These are phyloP conservation scores for Acronicta aceris DNA, from an alignment of 2,888 invertebrate genomes.

Conservation along the genomic window DNA sequence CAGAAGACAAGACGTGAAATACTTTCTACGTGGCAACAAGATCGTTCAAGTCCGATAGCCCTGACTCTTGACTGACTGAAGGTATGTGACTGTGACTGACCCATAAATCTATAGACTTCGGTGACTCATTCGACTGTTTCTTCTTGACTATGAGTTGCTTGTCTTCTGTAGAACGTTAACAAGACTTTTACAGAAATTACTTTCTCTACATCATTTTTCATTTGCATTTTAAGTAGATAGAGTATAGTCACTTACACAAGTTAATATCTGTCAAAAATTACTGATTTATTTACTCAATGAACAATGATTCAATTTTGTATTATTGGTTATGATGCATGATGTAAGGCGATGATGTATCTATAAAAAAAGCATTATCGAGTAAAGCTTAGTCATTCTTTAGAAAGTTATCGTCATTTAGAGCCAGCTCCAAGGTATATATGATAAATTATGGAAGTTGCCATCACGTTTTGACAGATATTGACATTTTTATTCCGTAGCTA, in stretches of 20 bases:
- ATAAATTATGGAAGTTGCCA: slow-evolving; percentile 15
- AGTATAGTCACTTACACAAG: slow-evolving; percentile 18
- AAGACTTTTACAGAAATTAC: slow-evolving; percentile 60
- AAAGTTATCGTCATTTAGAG: slow-evolving; percentile 13
- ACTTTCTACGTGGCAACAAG: slow-evolving; percentile 85
- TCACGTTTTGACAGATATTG: slow-evolving; percentile 43
- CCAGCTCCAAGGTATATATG: background rate
- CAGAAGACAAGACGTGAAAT: slow-evolving; percentile 82
- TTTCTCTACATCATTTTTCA: slow-evolving; percentile 39
- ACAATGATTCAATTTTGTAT: too few relatives aligned
- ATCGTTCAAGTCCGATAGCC: slow-evolving; percentile 83
- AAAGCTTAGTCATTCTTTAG: slow-evolving; percentile 10
- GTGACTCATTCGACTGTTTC: slow-evolving; percentile 25
- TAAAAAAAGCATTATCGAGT: background rate
- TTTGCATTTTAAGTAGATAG: slow-evolving; percentile 18
- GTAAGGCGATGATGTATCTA: background rate
- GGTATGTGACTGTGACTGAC: slow-evolving; percentile 71
- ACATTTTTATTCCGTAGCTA: slow-evolving; percentile 7
- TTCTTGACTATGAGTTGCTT: slow-evolving; percentile 27
- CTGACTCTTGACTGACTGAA: slow-evolving; percentile 75
- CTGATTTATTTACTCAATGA: background rate
- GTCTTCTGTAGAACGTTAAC: slow-evolving; percentile 33
- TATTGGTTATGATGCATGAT: background rate
- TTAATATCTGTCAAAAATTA: slow-evolving; percentile 33
- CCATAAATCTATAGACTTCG: slow-evolving; percentile 27